phyloP scores from a whole-genome alignment of 2,888 invertebrate species.

The Sphaeridia pumilis region DNA sequence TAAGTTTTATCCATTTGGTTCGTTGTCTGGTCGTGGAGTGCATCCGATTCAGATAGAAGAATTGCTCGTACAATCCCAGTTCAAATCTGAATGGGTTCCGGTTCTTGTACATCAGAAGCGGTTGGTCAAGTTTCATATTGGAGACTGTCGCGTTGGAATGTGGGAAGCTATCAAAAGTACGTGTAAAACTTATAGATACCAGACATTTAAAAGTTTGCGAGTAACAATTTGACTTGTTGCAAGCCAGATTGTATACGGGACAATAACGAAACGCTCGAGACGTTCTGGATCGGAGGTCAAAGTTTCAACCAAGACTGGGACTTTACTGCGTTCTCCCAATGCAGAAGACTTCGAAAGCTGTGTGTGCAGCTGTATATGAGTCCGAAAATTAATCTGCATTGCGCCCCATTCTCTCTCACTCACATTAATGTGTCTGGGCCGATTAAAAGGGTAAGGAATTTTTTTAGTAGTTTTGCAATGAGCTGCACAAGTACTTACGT shows the following conservation, averaged over 20 bases:
- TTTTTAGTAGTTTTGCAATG: too few relatives aligned
- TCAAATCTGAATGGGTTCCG: slow-evolving; percentile 27
- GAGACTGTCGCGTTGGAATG: slow-evolving; percentile 13
- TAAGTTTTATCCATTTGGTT: slow-evolving; percentile 9
- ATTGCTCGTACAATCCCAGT: slow-evolving; percentile 25
- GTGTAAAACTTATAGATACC: too few relatives aligned
- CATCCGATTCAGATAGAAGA: slow-evolving; percentile 19
- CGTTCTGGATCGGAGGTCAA: slow-evolving; percentile 13
- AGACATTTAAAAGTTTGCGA: neutral
- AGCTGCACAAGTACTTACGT: too few relatives aligned
- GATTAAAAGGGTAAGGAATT: slow-evolving; percentile 12
- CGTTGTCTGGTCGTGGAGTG: neutral
- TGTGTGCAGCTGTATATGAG: slow-evolving; percentile 17
- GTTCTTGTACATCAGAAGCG: slow-evolving; percentile 13
- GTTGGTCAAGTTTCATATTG: slow-evolving; percentile 10
- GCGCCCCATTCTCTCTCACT: neutral
- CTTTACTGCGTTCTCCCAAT: slow-evolving; percentile 4
- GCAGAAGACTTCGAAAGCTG: slow-evolving; percentile 4
- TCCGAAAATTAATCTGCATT: slow-evolving; percentile 3
- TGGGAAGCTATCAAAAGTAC: slow-evolving; percentile 13
- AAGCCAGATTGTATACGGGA: slow-evolving; percentile 3
- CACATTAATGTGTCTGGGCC: slow-evolving; percentile 12
- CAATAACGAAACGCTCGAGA: slow-evolving; percentile 10
- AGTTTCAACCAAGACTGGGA: slow-evolving; percentile 16
- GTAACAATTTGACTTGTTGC: too few relatives aligned